Evolutionary conservation across 2,797 vertebrate genomes (phyloP), one percentile per base, ranked within the genome.

Genomic region (Menidia menidia): DNA sequence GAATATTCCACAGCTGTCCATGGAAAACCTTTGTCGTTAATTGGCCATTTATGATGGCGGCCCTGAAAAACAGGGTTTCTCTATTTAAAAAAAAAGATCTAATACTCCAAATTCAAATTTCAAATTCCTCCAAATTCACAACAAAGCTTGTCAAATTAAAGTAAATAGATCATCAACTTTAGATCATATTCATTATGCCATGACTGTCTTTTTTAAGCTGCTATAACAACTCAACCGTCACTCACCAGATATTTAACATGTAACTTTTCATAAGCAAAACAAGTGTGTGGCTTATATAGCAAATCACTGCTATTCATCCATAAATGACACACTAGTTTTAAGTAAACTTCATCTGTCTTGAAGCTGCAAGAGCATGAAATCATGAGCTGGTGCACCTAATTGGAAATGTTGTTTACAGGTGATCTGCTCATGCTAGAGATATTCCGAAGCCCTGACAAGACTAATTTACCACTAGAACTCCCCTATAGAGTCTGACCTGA

Each of bases 401-500:
- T 61, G 42, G 35, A 14, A 61, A 53, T 44, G 15, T 13, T 61
- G 31, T 53, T 69, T 60, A 18, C 31, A 45, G 13, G 3, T 33
- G 57, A 18, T 18, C 16, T 31, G 32, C 31, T 15, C 33, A 3
- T 52, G 11, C 33, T 47, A 11, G 32, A 12, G 44, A 32, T 48
- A 47, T 9, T 64, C 44, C 19, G 45, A 15, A 43, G 64, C 19
- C 16, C 32, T 25, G n/a, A 71, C 71, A 73, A 60, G 42, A n/a
- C 9, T 60, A 19, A 19, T 74, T 56, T 67, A 31, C 44, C 41
- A 50, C 30, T 42, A 2, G 9, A 45, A 33, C 16, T 11, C 16
- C 52, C 2, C 6, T 16, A 16, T 14, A 2, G 8, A 0, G 6
- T 57, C 94, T 94, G 73, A 99, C 98, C 94, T 96, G 77, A 97